A percentile compares a stretch with the other conserved stretches of the same genome.
Conservation (phyloP, 2,113 vertebrate genomes). For the Syrmaticus mikado region DNA sequence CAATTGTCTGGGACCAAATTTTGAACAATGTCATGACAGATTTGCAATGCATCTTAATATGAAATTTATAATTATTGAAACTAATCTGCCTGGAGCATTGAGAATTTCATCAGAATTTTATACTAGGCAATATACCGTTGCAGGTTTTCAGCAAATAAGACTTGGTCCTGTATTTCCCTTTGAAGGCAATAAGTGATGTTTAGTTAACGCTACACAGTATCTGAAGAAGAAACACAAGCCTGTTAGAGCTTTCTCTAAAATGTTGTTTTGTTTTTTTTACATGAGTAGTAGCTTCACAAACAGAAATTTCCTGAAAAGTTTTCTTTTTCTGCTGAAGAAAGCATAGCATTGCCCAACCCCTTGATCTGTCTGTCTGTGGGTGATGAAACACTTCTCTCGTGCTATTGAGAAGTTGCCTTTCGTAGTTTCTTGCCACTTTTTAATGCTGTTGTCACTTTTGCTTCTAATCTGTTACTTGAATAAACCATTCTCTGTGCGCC, state of each 20-base stretch:
- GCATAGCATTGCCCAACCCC: neutral
- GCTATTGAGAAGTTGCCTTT: conserved; percentile 36
- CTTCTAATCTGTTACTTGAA: conserved; percentile 58
- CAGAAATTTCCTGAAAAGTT: conserved; percentile 13
- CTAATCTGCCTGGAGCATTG: neutral
- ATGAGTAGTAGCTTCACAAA: neutral
- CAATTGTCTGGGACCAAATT: neutral
- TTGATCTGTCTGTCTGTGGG: conserved; percentile 38
- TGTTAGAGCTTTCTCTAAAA: neutral
- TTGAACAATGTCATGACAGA: neutral
- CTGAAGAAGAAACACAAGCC: neutral
- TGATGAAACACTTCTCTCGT: conserved; percentile 42
- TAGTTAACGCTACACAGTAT: neutral
- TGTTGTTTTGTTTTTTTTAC: neutral
- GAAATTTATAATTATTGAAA: neutral
- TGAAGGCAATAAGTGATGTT: neutral
- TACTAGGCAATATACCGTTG: neutral
- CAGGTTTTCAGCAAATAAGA: neutral
- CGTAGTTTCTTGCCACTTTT: conserved; percentile 43
- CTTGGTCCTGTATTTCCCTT: neutral
- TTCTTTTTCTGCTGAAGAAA: conserved; percentile 51
- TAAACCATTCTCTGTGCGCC: conserved; percentile 51
- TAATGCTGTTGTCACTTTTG: conserved; percentile 58
- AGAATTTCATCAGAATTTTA: neutral
- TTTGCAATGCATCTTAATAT: neutral